These are phyloP conservation scores for Hyphantria cunea DNA, from an alignment of 1,140 invertebrate species.

Conservation along the genomic window DNA sequence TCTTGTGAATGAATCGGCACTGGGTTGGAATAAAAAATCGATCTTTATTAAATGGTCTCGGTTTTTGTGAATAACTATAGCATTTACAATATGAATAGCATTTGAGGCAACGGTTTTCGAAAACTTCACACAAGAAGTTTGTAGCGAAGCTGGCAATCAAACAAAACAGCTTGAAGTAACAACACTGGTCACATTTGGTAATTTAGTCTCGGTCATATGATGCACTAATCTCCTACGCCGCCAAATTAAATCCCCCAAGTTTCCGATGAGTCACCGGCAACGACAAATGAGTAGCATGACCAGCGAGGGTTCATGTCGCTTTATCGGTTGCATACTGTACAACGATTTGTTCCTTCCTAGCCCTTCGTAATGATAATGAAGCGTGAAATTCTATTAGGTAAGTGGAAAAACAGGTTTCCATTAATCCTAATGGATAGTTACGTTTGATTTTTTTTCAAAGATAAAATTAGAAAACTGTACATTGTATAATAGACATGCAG, in stretches of 20 bases:
- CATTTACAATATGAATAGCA: no score
- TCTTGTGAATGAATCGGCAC: conserved; percentile 5
- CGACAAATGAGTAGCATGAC: conserved; percentile 54
- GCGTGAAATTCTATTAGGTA: no score
- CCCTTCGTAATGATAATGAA: no score
- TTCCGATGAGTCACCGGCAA: conserved; percentile 60
- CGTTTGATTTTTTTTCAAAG: no score
- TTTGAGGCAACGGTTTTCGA: no score
- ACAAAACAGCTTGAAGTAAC: background rate
- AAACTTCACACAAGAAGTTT: no score
- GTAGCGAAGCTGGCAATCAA: no score
- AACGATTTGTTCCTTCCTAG: conserved; percentile 18
- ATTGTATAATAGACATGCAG: no score
- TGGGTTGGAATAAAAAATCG: background rate
- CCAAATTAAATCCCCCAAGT: conserved; percentile 41
- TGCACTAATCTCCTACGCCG: conserved; percentile 46
- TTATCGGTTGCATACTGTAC: conserved; percentile 14
- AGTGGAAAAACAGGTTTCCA: no score
- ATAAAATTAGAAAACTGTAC: no score
- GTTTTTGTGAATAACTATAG: background rate
- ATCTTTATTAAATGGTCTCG: background rate
- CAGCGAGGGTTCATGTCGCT: conserved; percentile 40
- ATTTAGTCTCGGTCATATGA: conserved; percentile 51
- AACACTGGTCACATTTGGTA: conserved; percentile 16
- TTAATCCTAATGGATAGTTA: no score